Evolutionary conservation across 2,797 vertebrate species (phyloP), one percentile per base, ranked within the genome.

Genomic region (Limnodromus scolopaceus): DNA sequence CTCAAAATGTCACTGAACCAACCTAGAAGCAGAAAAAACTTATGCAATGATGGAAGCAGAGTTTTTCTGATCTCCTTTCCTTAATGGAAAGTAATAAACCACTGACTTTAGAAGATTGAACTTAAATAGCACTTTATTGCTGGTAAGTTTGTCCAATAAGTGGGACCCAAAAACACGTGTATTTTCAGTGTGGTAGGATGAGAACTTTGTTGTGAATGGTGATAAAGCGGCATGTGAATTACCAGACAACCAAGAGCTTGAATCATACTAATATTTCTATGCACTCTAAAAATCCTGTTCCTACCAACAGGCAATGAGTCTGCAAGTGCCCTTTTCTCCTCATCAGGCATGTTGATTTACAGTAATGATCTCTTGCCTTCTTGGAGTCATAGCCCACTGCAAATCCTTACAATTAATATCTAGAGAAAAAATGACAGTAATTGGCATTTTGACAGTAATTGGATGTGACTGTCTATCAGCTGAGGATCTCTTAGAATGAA

Each of bases 1-100:
- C 91, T 93, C 83, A 96, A 94, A 95, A 80, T 95, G 83, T 91
- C 90, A 71, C 48, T n/a, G n/a, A n/a, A n/a, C n/a, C n/a, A n/a
- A n/a, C 45, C 69, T 89, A 85, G 84, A 89, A 95, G 43, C 60
- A 92, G 84, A 87, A 89, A 64, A 64, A 91, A 83, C n/a, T 76
- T 77, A n/a, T 1, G 36, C 55, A 65, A 57, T 93, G 38, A 83
- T 87, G 58, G 92, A 89, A 96, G 85, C 60, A 71, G 58, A 24
- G 24, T 54, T 95, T 79, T 94, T 85, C 90, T 80, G 60, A 89
- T 92, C 75, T 75, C 34, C n/a, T 93, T 85, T 90, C 43, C 45
- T 60, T 84, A 84, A 87, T 87, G 75, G 88, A 96, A 95, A 80
- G 13, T 54, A 86, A 74, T 85, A 87, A 65, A 77, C 41, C 61